Evolutionary conservation across 2,888 invertebrate genomes (phyloP), one percentile per base, ranked within the genome.

Genomic region (Tachina grossa): DNA sequence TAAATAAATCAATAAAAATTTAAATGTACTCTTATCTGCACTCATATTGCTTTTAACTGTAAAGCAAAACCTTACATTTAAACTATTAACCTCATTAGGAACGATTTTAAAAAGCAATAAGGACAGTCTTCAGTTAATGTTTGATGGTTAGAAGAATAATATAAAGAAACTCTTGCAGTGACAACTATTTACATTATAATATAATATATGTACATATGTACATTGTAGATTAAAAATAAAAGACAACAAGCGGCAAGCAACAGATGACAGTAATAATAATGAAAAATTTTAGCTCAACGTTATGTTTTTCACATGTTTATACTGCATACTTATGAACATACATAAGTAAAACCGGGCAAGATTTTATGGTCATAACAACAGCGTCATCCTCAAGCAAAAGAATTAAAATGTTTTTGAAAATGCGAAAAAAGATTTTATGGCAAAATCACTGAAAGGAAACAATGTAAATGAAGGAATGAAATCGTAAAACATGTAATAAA

Each of bases 361-460:
- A 39, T 11, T 83, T 83, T 65, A 71, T 66, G 55, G 63, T 39
- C 39, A 57, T 59, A 47, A 57, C 65, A 76, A 65, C 55, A 72
- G 16, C 49, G 43, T 77, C 49, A 41, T 77, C 65, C 77, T 57
- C 69, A 75, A 61, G 51, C 9, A 68, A 53, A 41, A 9, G 2
- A 13, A 31, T 14, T 13, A 57, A 13, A 57, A 0, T 31, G n/a
- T 13, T 31, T 49, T 49, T 14, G 14, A 55, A 22, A 55, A 22
- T 22, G 13, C 19, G 1, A 22, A 6, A 4, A 19, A 22, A 11
- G 10, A 59, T 9, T 59, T n/a, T 16, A 6, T 16, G 10, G 22
- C 22, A 10, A 11, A 41, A 61, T 14, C 31, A 47, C 10, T 51
- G 55, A 66, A 41, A 16, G n/a, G n/a, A 53, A 53, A 31, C 13